These are phyloP conservation scores for Diplodus puntazzo DNA, from an alignment of 2,797 vertebrate species.

Conservation along the genomic window DNA sequence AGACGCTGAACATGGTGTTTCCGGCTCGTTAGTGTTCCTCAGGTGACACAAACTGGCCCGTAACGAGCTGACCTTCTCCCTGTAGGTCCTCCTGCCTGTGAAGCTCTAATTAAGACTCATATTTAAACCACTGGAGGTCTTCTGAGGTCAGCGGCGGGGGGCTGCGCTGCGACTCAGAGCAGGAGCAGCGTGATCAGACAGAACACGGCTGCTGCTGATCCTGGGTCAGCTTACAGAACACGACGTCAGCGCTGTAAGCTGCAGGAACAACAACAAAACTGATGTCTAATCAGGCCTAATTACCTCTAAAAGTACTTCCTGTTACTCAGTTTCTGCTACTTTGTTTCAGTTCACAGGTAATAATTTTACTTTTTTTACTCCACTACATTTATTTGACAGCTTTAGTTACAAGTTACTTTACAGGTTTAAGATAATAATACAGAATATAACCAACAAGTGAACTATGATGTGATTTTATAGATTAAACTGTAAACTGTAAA, in stretches of 20 bases:
- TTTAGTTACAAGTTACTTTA: background rate
- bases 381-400: background rate
- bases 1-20: background rate
- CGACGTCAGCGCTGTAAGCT: too few relatives aligned
- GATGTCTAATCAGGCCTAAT: too few relatives aligned
- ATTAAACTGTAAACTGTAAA: too few relatives aligned
- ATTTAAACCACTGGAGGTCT: background rate
- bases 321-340: too few relatives aligned
- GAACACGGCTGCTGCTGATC: background rate
- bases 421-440: too few relatives aligned
- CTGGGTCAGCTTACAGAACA: too few relatives aligned
- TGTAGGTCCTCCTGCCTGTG: background rate
- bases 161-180: too few relatives aligned
- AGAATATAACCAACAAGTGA: too few relatives aligned
- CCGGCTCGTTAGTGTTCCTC: slow-evolving; percentile 2
- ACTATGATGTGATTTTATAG: too few relatives aligned
- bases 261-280: too few relatives aligned
- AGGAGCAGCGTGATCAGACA: background rate
- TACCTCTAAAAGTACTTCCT: too few relatives aligned
- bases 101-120: slow-evolving; percentile 32
- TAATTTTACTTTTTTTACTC: background rate
- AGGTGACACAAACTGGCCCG: background rate
- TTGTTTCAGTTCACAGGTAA: too few relatives aligned
- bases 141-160: background rate
- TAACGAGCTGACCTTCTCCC: slow-evolving; percentile 46